Evolutionary conservation across 2,888 invertebrate genomes (phyloP).

Genomic region (Caenorhabditis sp.): DNA sequence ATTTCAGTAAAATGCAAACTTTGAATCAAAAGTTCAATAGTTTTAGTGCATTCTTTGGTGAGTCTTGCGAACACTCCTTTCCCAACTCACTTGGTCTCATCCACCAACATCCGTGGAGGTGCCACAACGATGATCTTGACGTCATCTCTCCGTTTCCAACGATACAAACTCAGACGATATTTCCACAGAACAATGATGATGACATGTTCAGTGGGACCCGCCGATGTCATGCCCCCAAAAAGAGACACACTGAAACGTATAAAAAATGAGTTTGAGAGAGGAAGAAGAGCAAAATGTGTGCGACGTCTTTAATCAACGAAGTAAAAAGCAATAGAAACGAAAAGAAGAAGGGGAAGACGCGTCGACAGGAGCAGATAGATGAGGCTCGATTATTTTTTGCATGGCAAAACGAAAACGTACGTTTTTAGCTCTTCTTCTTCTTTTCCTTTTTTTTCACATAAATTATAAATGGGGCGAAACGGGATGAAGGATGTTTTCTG

Average conservation of each 20-base stretch:
- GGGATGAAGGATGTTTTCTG: constrained; percentile 19
- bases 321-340: constrained; percentile 46
- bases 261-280: not conserved
- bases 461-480: constrained; percentile 41
- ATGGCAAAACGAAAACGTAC: constrained; percentile 43
- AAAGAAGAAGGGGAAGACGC: constrained; percentile 8
- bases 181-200: constrained; percentile 79
- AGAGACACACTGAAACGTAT: no score
- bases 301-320: constrained; percentile 46
- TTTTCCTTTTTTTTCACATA: constrained; percentile 16
- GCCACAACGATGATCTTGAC: constrained; percentile 73
- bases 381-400: constrained; percentile 51
- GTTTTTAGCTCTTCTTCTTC: constrained; percentile 21
- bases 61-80: no score
- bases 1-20: no score
- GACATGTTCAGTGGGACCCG: constrained; percentile 38
- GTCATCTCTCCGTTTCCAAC: constrained; percentile 54
- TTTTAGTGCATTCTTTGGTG: no score
- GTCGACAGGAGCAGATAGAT: constrained; percentile 7
- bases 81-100: constrained; percentile 76
- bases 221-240: constrained; percentile 16
- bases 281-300: not conserved
- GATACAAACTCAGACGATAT: constrained; percentile 74
- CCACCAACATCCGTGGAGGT: constrained; percentile 75
- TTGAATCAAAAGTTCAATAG: no score